These are phyloP conservation scores for Amphilophus citrinellus DNA, from an alignment of 2,113 vertebrate genomes.

Conservation along the genomic window DNA sequence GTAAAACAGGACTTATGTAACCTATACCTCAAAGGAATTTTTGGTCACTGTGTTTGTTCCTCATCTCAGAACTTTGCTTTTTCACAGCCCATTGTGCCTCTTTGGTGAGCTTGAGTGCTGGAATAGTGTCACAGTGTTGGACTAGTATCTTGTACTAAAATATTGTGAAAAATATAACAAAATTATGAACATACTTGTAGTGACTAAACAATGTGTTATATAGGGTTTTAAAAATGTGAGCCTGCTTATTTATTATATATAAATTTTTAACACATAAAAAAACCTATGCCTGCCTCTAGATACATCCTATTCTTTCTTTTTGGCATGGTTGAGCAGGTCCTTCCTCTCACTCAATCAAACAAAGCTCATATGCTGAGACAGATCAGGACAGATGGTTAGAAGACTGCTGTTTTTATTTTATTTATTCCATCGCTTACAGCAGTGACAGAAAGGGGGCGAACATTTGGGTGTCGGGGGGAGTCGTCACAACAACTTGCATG, in stretches of 20 bases:
- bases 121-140: not conserved
- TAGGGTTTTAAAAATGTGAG: not conserved
- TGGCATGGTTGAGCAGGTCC: not conserved
- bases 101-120: not conserved
- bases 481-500: conserved; percentile 39
- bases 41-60: conserved; percentile 11
- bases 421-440: conserved; percentile 57
- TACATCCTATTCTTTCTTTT: conserved; percentile 29
- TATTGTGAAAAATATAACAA: not conserved
- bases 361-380: conserved; percentile 58
- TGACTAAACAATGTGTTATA: not conserved
- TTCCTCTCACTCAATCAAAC: conserved; percentile 57
- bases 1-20: not conserved
- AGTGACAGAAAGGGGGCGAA: conserved; percentile 41
- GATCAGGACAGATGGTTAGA: conserved; percentile 61
- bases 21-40: not conserved
- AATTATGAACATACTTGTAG: not conserved
- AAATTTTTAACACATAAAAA: not conserved
- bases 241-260: not conserved
- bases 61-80: not conserved
- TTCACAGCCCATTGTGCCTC: not conserved
- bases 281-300: conserved; percentile 12
- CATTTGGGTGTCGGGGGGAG: conserved; percentile 20
- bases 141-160: not conserved
- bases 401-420: conserved; percentile 64